Conservation (phyloP, 1,140 invertebrate genomes). For the Sycobia sp. region DNA sequence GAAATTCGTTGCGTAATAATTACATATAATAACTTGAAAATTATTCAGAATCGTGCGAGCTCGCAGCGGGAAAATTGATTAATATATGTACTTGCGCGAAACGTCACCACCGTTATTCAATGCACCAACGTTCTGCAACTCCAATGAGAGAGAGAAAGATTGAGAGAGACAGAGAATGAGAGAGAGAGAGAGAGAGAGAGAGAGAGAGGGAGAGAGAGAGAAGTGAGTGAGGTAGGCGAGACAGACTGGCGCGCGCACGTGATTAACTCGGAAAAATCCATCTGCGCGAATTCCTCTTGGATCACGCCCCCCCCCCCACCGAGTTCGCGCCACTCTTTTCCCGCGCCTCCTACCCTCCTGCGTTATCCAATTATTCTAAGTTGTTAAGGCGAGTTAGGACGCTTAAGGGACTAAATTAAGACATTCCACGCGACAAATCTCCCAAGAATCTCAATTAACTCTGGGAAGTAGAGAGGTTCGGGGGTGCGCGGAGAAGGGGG, state of each 20-base stretch:
- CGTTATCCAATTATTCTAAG: constrained; percentile 64
- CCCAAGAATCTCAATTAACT: constrained; percentile 65
- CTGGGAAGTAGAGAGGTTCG: too few species aligned
- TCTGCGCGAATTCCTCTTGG: background rate
- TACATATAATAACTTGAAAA: too few species aligned
- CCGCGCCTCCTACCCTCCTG: too few species aligned
- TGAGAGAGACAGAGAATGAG: too few species aligned
- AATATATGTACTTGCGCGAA: too few species aligned
- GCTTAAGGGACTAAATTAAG: constrained; percentile 64
- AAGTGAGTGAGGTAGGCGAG: constrained; percentile 1
- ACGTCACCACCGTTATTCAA: too few species aligned
- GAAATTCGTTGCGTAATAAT: too few species aligned
- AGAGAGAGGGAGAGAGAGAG: constrained; percentile 5
- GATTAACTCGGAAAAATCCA: constrained; percentile 26
- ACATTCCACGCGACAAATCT: constrained; percentile 64
- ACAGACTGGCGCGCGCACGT: background rate
- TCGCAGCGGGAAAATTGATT: too few species aligned
- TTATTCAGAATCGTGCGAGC: too few species aligned
- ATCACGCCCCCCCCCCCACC: background rate
- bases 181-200: too few species aligned
- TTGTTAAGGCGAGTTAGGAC: constrained; percentile 63
- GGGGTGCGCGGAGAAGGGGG: constrained; percentile 12
- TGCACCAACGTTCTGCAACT: too few species aligned
- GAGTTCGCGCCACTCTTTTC: constrained; percentile 24
- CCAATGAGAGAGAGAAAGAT: too few species aligned